These are phyloP conservation scores for Lepidocyrtoides sp. DNA, from an alignment of 2,888 invertebrate genomes.

Conservation along the genomic window DNA sequence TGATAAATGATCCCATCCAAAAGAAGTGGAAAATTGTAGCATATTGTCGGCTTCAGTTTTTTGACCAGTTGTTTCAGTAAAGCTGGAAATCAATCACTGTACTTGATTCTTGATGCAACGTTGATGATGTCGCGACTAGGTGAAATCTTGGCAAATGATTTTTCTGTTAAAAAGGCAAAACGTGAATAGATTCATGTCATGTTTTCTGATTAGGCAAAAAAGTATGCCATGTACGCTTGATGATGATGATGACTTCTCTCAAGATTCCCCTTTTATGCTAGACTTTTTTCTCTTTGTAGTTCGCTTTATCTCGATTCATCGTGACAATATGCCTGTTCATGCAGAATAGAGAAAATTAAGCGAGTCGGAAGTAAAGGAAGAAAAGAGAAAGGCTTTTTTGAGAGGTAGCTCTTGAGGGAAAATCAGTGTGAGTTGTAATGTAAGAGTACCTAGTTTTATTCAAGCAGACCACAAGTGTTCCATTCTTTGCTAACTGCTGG, in stretches of 20 bases:
- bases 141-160: conserved; percentile 36
- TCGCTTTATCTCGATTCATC: neutral
- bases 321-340: conserved; percentile 29
- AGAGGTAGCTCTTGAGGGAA: conserved; percentile 43
- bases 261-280: neutral
- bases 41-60: neutral
- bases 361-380: conserved; percentile 38
- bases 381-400: conserved; percentile 30
- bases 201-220: conserved; percentile 15
- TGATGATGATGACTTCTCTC: neutral
- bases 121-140: conserved; percentile 12
- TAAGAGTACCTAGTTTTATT: conserved; percentile 32
- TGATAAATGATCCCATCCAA: conserved; percentile 51
- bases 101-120: neutral
- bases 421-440: conserved; percentile 16
- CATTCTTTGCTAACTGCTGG: conserved; percentile 8
- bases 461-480: conserved; percentile 53
- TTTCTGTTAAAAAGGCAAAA: neutral
- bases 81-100: conserved; percentile 43
- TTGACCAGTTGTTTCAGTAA: conserved; percentile 48
- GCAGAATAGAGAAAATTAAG: conserved; percentile 49
- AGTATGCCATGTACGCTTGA: neutral
- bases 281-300: neutral
- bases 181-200: conserved; percentile 23
- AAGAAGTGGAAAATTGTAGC: neutral